These are phyloP conservation scores for Catharus bicknelli DNA, from an alignment of 2,113 vertebrate genomes.

Conservation along the genomic window DNA sequence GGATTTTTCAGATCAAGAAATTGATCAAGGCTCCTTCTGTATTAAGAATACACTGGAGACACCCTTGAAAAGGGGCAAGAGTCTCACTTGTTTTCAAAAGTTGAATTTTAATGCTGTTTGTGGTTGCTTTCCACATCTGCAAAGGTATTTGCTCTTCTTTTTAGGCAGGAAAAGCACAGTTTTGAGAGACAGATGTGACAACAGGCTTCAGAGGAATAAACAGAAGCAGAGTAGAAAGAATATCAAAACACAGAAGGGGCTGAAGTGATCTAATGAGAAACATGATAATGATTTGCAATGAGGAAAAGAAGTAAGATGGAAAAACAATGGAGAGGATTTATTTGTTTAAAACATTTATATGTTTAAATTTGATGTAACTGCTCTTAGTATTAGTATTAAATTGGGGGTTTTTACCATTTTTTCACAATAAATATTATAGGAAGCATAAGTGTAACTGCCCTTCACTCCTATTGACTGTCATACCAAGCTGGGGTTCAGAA, in stretches of 20 bases:
- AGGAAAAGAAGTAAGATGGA: neutral
- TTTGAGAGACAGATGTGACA: neutral
- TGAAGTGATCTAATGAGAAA: neutral
- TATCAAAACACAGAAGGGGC: neutral
- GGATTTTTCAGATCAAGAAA: neutral
- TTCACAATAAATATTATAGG: neutral
- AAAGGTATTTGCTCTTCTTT: neutral
- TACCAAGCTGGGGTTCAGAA: neutral
- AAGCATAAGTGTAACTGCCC: neutral
- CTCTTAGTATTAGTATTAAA: neutral
- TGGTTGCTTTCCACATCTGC: neutral
- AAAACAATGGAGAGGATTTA: neutral
- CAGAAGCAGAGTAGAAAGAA: neutral
- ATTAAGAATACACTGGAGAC: neutral
- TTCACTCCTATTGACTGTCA: neutral
- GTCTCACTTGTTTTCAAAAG: neutral
- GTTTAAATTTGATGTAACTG: neutral
- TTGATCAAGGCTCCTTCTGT: neutral
- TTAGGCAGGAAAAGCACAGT: neutral
- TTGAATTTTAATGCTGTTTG: neutral
- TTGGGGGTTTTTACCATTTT: accelerated
- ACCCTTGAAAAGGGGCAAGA: neutral
- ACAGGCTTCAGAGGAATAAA: neutral
- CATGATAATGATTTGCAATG: neutral
- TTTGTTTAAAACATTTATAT: neutral